phyloP scores from a whole-genome alignment of 2,888 invertebrate genomes.

The Choristoneura rosaceana region DNA sequence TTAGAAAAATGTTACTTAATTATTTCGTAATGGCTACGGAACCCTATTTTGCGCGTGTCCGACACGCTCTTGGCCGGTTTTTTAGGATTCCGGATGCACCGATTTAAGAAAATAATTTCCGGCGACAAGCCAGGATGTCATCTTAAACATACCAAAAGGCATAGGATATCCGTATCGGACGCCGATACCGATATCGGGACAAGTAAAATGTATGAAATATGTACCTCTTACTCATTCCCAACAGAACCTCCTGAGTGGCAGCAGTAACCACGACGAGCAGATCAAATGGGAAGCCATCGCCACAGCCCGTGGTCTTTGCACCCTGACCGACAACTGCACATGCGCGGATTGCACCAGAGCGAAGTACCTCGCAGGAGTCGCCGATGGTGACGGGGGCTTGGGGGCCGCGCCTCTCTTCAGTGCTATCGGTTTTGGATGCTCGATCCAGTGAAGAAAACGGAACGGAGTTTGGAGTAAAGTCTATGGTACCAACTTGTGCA shows the following conservation, averaged over 20 bases:
- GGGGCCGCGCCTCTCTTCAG: constrained; percentile 71
- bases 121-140: too few species aligned
- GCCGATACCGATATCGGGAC: too few species aligned
- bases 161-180: too few species aligned
- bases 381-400: constrained; percentile 75
- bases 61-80: too few species aligned
- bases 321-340: constrained; percentile 71
- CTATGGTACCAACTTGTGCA: too few species aligned
- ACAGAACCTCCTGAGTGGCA: constrained; percentile 71
- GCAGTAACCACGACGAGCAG: constrained; percentile 71
- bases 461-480: too few species aligned
- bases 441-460: constrained; percentile 57
- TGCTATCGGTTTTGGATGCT: constrained; percentile 70
- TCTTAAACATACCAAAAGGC: too few species aligned
- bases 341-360: constrained; percentile 69
- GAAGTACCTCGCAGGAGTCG: constrained; percentile 64
- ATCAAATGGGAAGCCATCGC: constrained; percentile 82
- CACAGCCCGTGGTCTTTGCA: constrained; percentile 74
- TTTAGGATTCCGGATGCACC: too few species aligned
- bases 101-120: neutral
- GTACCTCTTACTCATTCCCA: constrained; percentile 4
- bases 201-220: too few species aligned
- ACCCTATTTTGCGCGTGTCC: too few species aligned
- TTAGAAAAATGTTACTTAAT: too few species aligned
- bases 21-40: too few species aligned